Base-by-base conservation (phyloP, 1,140 invertebrate species). In the Dendrolimus punctatus region DNA sequence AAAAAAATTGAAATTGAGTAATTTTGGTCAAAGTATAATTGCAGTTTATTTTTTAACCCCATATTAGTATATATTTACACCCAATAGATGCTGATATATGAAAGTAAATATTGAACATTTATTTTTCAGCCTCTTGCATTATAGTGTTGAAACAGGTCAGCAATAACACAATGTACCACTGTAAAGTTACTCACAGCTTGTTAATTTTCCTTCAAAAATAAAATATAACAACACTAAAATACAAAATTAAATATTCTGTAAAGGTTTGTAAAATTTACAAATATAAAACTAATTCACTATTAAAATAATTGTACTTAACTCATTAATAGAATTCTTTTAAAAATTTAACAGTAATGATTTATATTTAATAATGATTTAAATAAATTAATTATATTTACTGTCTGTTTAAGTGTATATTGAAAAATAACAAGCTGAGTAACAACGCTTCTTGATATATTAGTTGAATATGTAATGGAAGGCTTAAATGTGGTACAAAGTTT, bases 41-140 rank as follows among this genome's bases (percentile, higher is more conserved):
- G 3, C 23, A 23, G 23, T 3, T 23, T 23, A 23, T 23, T 23
- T 23, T 23, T 23, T 23, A 23, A 23, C 23, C 23, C 23, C 23
- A 23, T 23, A 46, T 47, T 44, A 55, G 46, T 42, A 51, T 60
- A 54, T 66, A 62, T 61, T 62, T 55, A 42, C 23, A 23, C 23
- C 23, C 23, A 23, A 23, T 23, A 23, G 23, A 23, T 23, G 23
- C 23, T 2, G 23, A 23, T 23, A 23, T 23, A 23, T 23, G 23
- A 23, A 23, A 23, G 23, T 23, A 23, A 23, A 23, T 55, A 62
- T 59, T 46, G 46, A 64, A 60, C 65, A 63, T 82, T 78, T 80
- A 54, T 80, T 76, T 78, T 80, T 81, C 82, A 84, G 80, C 68
- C 64, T 54, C 61, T 76, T 78, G 71, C 71, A 51, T 73, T 67